phyloP scores from a whole-genome alignment of 2,888 invertebrate species.

The Sepiola atlantica region DNA sequence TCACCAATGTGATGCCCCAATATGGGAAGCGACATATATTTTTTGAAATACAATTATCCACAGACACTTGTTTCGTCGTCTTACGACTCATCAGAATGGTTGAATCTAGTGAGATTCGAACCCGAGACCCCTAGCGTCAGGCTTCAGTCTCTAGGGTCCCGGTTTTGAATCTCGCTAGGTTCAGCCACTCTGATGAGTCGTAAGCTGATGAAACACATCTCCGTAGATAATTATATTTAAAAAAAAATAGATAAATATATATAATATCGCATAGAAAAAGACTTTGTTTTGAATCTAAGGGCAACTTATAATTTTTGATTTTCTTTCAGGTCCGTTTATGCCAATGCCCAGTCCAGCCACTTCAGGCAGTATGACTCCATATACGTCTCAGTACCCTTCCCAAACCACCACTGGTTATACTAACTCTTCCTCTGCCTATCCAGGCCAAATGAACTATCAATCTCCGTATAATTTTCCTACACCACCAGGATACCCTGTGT shows the following conservation, averaged over 20 bases:
- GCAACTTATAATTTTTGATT: slow-evolving; percentile 33
- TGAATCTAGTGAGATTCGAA: too few species aligned
- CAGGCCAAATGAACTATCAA: slow-evolving; percentile 32
- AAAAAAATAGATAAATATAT: neutral
- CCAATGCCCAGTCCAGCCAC: slow-evolving; percentile 59
- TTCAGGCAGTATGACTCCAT: slow-evolving; percentile 52
- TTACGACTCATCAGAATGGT: too few species aligned
- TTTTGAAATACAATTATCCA: too few species aligned
- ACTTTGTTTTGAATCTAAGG: slow-evolving; percentile 38
- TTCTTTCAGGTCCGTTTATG: slow-evolving; percentile 51
- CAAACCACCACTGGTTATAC: slow-evolving; percentile 49
- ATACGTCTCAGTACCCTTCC: slow-evolving; percentile 49
- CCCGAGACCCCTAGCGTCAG: too few species aligned
- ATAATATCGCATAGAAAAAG: neutral
- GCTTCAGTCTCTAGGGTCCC: too few species aligned
- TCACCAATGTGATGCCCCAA: too few species aligned
- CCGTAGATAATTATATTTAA: too few species aligned
- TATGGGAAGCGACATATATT: too few species aligned
- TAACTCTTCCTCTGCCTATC: slow-evolving; percentile 9
- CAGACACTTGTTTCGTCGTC: too few species aligned
- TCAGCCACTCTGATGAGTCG: too few species aligned
- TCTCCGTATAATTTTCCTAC: neutral
- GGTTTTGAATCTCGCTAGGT: too few species aligned
- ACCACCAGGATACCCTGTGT: slow-evolving; percentile 62
- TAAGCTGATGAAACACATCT: too few species aligned